Evolutionary conservation across 2,113 vertebrate species (phyloP).

Genomic region (Conger conger): DNA sequence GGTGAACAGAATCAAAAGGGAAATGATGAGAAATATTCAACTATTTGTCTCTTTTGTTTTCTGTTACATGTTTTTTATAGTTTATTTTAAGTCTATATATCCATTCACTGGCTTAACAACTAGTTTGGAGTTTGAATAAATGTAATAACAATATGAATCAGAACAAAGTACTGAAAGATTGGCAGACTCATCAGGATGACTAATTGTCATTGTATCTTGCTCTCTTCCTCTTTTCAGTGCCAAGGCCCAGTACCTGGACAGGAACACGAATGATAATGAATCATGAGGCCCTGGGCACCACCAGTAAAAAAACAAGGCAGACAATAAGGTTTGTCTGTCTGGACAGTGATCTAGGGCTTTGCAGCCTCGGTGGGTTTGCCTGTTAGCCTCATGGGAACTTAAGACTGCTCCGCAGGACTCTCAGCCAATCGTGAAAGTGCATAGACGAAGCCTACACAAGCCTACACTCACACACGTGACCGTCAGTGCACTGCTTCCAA

Average conservation of each 20-base stretch:
- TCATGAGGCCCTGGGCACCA: neutral
- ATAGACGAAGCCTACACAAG: neutral
- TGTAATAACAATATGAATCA: slow-evolving; percentile 16
- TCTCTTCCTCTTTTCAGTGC: slow-evolving; percentile 11
- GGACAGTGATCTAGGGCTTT: neutral
- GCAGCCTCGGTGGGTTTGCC: neutral
- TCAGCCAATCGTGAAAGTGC: neutral
- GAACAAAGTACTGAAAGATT: slow-evolving; percentile 1
- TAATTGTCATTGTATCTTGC: slow-evolving; percentile 27
- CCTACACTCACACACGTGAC: neutral
- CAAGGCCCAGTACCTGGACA: slow-evolving; percentile 3
- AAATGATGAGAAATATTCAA: neutral
- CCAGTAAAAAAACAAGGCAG: neutral
- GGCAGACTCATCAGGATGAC: slow-evolving; percentile 25
- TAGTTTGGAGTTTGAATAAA: neutral
- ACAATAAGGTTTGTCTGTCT: neutral
- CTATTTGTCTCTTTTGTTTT: neutral
- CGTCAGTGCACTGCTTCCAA: neutral
- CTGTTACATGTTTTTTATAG: neutral
- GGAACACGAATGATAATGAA: slow-evolving; percentile 29
- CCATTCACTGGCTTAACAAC: neutral
- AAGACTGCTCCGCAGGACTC: neutral
- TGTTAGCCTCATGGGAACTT: neutral
- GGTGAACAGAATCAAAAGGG: neutral
- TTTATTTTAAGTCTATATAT: neutral